Base-by-base conservation (phyloP, 2,888 invertebrate genomes). In the Leistus spinibarbis region DNA sequence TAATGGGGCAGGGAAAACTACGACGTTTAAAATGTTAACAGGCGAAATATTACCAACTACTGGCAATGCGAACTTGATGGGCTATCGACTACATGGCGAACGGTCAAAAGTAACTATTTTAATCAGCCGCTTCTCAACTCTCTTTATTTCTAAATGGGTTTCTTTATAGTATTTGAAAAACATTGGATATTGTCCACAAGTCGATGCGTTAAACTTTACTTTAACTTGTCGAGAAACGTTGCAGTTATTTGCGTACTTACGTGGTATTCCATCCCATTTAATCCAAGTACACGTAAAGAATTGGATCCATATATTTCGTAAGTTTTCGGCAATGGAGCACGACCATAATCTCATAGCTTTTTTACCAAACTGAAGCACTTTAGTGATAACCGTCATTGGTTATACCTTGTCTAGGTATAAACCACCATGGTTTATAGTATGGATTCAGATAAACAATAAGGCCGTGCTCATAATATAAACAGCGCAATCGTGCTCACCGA, bases 181-280 rank as follows among this genome's bases (percentile, higher is more conserved):
- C 76, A 89, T 96, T 82, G 95, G 96, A 23, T 97, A 97, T 85
- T 97, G 97, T 84, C 97, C 97, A 0, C 97, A 97, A 87, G 92
- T 92, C 83, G 92, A 93, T 85, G 95, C 95, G 0, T 85, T 96
- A 62, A 92, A 95, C 80, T 90, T 89, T 72, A 91, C 92, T 80
- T 88, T 95, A 82, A 94, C 95, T 7, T 93, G 94, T 0, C 85
- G 88, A 76, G 91, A 96, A 82, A 92, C 93, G 81, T 85, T 97
- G 64, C 85, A 84, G 63, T 86, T 94, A 76, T 91, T 94, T 85
- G 93, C 93, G 1, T 86, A 90, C 13, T 85, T 97, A 66, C 89
- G 95, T 3, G 96, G 95, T 0, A 88, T 94, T 17, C 80, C 82
- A 0, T 78, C 80, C 0, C 70, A 78, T 0, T 85, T 87, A 66